phyloP scores from a whole-genome alignment of 1,140 invertebrate genomes.

The Nebria ingens region DNA sequence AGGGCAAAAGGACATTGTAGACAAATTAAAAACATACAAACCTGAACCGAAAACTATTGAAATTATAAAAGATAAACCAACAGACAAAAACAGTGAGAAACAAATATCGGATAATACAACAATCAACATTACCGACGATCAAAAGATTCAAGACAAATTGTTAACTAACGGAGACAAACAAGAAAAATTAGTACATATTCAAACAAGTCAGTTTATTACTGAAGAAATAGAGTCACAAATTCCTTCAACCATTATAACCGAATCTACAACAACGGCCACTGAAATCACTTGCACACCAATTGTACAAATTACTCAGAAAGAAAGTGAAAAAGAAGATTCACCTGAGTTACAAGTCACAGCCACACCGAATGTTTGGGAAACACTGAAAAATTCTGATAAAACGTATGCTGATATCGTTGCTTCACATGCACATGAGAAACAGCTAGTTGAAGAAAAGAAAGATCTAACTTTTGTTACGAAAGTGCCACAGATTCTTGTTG shows the following conservation, averaged over 20 bases:
- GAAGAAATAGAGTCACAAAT: background rate
- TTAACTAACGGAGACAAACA: background rate
- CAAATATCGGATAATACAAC: background rate
- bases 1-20: too few species aligned
- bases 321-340: background rate
- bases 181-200: background rate
- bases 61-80: background rate
- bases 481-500: slow-evolving; percentile 1
- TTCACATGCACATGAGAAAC: slow-evolving; percentile 19
- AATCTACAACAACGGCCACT: background rate
- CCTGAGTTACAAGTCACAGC: background rate
- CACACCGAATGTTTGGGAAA: slow-evolving; percentile 35
- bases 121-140: background rate
- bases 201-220: background rate
- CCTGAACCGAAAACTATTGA: background rate
- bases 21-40: too few species aligned
- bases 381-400: slow-evolving; percentile 36
- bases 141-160: background rate
- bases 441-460: slow-evolving; percentile 33
- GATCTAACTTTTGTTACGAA: slow-evolving; percentile 32
- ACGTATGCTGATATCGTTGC: slow-evolving; percentile 49
- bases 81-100: background rate
- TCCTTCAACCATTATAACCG: too few species aligned
- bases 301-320: too few species aligned
- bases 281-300: background rate